Evolutionary conservation across 2,113 vertebrate species (phyloP), one percentile per base, ranked within the genome.

Genomic region (Barnardius zonarius): DNA sequence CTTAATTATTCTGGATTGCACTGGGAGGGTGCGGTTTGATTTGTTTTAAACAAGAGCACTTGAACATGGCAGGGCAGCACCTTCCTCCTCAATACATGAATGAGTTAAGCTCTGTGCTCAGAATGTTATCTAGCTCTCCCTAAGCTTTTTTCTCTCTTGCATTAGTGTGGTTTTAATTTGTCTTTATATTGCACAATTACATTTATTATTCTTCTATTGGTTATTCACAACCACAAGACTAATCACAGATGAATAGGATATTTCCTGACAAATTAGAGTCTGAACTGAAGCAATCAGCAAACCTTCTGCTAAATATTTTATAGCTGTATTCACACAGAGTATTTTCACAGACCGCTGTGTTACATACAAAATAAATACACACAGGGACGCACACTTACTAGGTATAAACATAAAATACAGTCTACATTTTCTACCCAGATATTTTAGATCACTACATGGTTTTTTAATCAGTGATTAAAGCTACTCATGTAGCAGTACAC

Each of bases 181-280:
- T 80, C 91, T 91, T 87, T 49, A 33, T 92, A 85, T 86, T 94
- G 91, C 44, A 84, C 74, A 93, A 70, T 89, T 91, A 73, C 86
- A 88, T 93, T 93, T 94, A 91, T 93, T 95, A 82, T 94, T 95
- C 78, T 85, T 93, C 86, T 89, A 73, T 84, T 96, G 91, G 63
- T 89, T 93, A 93, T 67, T 91, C 92, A 67, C 43, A 94, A 91
- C 88, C 93, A 83, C 92, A 96, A 84, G 92, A 87, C 83, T 96
- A 88, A 93, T 92, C 67, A 79, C 52, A 91, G 70, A 94, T 85
- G 59, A 97, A 96, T 73, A 91, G 74, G 74, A 8, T 82, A 76
- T 77, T 96, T 93, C 92, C 88, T 92, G 74, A 91, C 86, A 94
- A 92, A 96, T 87, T 96, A 43, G 88, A 92, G 59, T 55, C 92